Base-by-base conservation (phyloP, 2,888 invertebrate species). In the Nemotelus nigrinus region DNA sequence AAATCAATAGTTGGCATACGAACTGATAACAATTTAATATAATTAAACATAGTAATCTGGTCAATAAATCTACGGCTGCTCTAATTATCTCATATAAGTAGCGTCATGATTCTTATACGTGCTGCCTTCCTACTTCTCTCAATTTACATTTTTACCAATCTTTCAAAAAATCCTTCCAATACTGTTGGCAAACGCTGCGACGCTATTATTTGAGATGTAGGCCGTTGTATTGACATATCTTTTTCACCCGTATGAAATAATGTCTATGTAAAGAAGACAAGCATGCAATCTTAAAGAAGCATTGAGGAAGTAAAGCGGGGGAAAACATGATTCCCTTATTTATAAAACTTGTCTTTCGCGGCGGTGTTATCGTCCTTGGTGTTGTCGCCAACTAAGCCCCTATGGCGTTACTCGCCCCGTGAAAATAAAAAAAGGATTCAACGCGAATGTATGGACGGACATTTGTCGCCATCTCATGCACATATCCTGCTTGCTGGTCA, bases 351-450 rank as follows among this genome's bases (percentile, higher is more conserved):
- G 5, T 50, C 63, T 63, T 63, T 5, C 63, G 4, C 43, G 7
- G 5, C 43, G 43, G n/a, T 6, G n/a, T 63, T 10, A 6, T n/a
- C 6, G 25, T 25, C 25, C 25, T 25, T 25, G 25, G 25, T 1
- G 25, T 25, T 25, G 5, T 45, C 8, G 47, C 3, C 71, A 44
- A 71, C 57, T n/a, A 53, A 71, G 57, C 71, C 71, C 67, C 71
- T 55, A 53, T 45, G 55, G 71, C 44, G 48, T 57, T 55, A 44
- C 57, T 68, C 45, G 53, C 53, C 43, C 53, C 45, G 53, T 41
- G 41, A 55, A 71, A 71, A 55, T 50, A 68, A 50, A 58, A 58
- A 68, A 68, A 68, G 48, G 68, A 68, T 68, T 68, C 50, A 25
- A 50, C 68, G 68, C 7, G 50, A 47, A 68, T 10, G 50, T 8